Base-by-base conservation (phyloP, 2,797 vertebrate species). In the Remorina albescens region DNA sequence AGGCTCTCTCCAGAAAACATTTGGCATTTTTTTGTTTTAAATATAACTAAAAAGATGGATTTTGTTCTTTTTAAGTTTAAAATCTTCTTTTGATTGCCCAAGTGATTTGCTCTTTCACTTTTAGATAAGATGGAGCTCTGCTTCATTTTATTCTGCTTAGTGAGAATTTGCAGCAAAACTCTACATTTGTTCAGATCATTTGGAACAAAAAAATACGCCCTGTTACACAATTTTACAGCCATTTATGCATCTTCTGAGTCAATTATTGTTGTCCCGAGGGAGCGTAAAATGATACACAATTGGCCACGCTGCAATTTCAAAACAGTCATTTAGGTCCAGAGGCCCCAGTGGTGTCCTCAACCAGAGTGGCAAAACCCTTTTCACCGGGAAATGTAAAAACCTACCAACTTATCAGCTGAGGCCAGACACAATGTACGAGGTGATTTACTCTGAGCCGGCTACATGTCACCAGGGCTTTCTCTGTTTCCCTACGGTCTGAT, bases 381-480 rank as follows among this genome's bases (percentile, higher is more conserved):
- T 92, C 86, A 74, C 66, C 59, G 78, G 76, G 76, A 92, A 94
- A 94, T 88, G 88, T 92, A 90, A 92, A 92, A 92, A 78, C 81
- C 84, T 60, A 80, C 85, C 80, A 80, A 86, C 74, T 88, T 92
- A 94, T 92, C 91, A 91, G 88, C 88, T 78, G 86, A 91, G 83
- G 63, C 81, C 87, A 90, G 83, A 74, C 90, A 90, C 89, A 92
- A 92, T 90, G 89, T 82, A 88, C 86, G 77, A 89, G 87, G 91
- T 93, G 93, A 94, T 94, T 94, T 93, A 89, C 87, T 91, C 84
- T 60, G 88, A 91, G 85, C 89, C 71, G 88, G 83, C 84, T 79
- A 71, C 80, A 83, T 93, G 91, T 93, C 94, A 91, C 88, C 71
- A 50, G 79, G 86, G 85, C 85, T 92, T 91, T 90, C 84, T 85